These are phyloP conservation scores for Equus przewalskii DNA, from an alignment of 2,113 vertebrate species.

Conservation along the genomic window DNA sequence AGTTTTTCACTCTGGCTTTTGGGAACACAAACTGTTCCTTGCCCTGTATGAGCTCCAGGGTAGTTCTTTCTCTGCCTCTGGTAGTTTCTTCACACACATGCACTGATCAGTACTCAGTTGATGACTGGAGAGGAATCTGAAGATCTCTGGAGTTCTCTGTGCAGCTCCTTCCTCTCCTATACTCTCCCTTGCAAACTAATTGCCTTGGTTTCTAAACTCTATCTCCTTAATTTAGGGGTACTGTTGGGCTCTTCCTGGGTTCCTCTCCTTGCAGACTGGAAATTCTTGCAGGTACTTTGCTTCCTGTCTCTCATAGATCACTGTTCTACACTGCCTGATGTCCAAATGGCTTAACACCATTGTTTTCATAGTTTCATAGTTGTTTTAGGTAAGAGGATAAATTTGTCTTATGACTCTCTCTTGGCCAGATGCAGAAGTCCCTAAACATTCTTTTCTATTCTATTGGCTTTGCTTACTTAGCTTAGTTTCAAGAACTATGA, in stretches of 20 bases:
- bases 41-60: neutral
- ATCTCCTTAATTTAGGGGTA: neutral
- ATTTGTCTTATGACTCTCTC: neutral
- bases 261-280: neutral
- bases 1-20: neutral
- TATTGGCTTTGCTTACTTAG: neutral
- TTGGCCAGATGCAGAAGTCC: neutral
- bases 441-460: neutral
- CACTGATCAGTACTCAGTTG: neutral
- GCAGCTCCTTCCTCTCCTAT: neutral
- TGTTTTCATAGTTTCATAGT: neutral
- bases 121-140: no score
- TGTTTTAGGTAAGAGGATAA: neutral
- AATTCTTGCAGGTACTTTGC: neutral
- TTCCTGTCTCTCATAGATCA: neutral
- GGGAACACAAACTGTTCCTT: neutral
- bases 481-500: neutral
- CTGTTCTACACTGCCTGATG: neutral
- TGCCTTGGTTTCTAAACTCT: neutral
- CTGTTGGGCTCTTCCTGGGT: neutral
- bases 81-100: neutral
- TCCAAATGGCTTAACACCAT: neutral
- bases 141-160: neutral
- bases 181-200: neutral
- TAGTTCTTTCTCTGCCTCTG: neutral